A percentile compares a stretch with the other conserved stretches of the same genome.
Conservation (phyloP, 2,797 vertebrate genomes). For the Otolemur crassicaudatus region DNA sequence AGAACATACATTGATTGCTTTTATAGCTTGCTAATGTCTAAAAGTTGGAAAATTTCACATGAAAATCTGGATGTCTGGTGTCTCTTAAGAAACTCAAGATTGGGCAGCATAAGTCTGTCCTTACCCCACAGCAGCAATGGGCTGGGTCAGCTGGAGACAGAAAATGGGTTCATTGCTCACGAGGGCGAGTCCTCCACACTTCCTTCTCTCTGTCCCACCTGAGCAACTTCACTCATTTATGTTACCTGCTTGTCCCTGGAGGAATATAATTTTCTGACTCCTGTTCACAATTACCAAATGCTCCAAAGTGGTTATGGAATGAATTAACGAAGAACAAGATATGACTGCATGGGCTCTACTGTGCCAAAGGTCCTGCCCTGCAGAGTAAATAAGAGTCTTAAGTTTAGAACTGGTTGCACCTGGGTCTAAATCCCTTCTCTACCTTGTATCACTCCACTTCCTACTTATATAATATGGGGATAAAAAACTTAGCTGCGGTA, state of each 20-base stretch:
- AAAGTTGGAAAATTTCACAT: not conserved
- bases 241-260: not conserved
- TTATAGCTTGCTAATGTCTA: not conserved
- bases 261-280: not conserved
- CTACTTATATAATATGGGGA: not conserved
- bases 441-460: not conserved
- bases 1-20: conserved; percentile 11
- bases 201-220: not conserved
- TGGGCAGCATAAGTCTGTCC: not conserved
- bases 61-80: not conserved
- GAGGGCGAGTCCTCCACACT: not conserved
- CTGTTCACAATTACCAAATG: not conserved
- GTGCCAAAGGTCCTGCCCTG: not conserved
- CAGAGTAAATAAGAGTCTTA: not conserved
- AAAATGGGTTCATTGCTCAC: not conserved
- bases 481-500: conserved; percentile 6
- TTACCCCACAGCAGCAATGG: not conserved
- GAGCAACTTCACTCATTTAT: not conserved
- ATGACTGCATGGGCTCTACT: not conserved
- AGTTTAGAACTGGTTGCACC: not conserved
- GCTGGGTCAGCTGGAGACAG: not conserved
- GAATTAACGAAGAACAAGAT: not conserved
- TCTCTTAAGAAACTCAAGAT: not conserved
- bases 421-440: not conserved
- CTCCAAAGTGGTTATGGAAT: not conserved